Base-by-base conservation (phyloP, 1,140 invertebrate species). In the Ceratoteleas bidentatus region DNA sequence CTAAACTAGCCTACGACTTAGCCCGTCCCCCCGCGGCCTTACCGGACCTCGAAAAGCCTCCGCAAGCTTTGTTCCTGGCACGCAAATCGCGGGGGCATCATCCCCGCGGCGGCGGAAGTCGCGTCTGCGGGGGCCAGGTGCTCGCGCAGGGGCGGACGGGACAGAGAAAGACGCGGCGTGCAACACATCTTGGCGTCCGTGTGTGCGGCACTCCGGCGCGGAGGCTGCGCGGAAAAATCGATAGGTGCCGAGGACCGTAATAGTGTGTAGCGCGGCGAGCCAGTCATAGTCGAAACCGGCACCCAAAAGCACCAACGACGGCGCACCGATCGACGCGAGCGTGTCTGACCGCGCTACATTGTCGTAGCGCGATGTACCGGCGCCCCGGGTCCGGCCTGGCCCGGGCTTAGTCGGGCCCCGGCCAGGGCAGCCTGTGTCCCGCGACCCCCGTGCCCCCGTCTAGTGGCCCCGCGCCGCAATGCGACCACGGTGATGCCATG, bases 141-240 rank as follows among this genome's bases (percentile, higher is more conserved):
- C 10, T 70, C 53, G 70, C 54, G 53, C 53, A 75, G 78, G 77
- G 78, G 70, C 40, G 69, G 78, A 70, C 69, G 70, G 78, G 69
- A 74, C 65, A 74, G 43, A 62, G 69, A 65, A 81, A 75, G 70
- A 70, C 60, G 70, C 70, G 72, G 65, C 56, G 72, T 75, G 66
- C 54, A 81, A 75, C 70, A 75, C 70, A 75, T 74, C 58, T 69
- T 57, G 38, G 70, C 49, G 58, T 70, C 14, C 36, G 64, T 81
- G 65, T 81, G 78, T 70, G 70, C 64, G 62, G 53, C 54, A 83
- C 83, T 86, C 85, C 85, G 84, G 83, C 78, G 87, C 76, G 86
- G 88, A 88, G 88, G 88, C 87, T 88, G 87, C 88, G 86, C 86
- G 87, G 87, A 88, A 88, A 88, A 88, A 88, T 88, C 87, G 88